Conservation (phyloP, 2,888 invertebrate genomes). For the Xestia ashworthii region DNA sequence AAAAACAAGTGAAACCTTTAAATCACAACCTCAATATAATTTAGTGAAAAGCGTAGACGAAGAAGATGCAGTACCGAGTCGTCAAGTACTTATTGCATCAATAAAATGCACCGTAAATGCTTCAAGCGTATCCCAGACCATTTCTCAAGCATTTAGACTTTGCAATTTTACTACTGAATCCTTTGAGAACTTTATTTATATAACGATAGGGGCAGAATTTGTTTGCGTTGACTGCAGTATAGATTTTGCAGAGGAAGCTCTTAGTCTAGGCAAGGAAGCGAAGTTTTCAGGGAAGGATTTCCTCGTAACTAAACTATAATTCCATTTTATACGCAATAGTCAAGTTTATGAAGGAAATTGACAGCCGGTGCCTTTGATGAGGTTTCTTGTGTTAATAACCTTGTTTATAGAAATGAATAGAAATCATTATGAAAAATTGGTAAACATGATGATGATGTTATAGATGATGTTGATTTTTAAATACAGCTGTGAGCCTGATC, state of each 20-base stretch:
- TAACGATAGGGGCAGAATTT: conserved; percentile 44
- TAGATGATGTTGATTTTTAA: neutral
- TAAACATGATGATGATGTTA: neutral
- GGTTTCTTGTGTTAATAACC: neutral
- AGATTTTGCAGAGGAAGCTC: conserved; percentile 61
- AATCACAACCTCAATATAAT: conserved; percentile 47
- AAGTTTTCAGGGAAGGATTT: conserved; percentile 71
- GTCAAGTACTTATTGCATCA: conserved; percentile 84
- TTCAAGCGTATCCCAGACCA: conserved; percentile 76
- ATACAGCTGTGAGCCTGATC: neutral
- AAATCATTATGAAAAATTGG: neutral
- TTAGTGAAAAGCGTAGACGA: conserved; percentile 49
- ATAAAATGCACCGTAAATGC: conserved; percentile 84
- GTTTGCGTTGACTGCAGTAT: conserved; percentile 24
- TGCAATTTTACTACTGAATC: conserved; percentile 28
- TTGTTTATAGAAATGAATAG: neutral
- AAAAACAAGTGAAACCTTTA: conserved; percentile 34
- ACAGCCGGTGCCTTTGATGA: neutral
- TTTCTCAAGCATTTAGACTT: conserved; percentile 70
- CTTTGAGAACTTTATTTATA: conserved; percentile 32
- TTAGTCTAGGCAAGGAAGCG: conserved; percentile 70
- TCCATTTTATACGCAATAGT: conserved; percentile 60
- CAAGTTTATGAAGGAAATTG: conserved; percentile 68
- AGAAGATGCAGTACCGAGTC: conserved; percentile 63
- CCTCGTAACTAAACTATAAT: conserved; percentile 67